Base-by-base conservation (phyloP, 2,113 vertebrate genomes). In the Oreochromis aureus region DNA sequence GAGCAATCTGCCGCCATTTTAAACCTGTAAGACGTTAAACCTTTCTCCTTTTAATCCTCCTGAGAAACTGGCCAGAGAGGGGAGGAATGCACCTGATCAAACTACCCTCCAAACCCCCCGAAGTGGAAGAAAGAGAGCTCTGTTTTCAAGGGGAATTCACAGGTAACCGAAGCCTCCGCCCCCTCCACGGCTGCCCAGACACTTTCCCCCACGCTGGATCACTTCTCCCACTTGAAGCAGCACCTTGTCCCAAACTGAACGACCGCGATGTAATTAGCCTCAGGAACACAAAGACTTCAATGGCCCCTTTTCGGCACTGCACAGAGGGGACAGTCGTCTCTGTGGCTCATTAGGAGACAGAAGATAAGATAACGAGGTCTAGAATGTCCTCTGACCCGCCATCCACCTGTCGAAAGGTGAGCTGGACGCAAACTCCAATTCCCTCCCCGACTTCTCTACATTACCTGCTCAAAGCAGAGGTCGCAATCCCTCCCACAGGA, bases 341-440 rank as follows among this genome's bases (percentile, higher is more conserved):
- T 81, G 27, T 91, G 94, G 90, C 96, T 96, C 96, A 96, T 96
- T 97, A 96, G 93, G 89, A 96, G 95, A 96, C 94, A 76, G 56
- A 85, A 93, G 94, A 94, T 96, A 92, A 96, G 95, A 96, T 96
- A 95, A 88, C 7, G 4, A 1, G 87, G 92, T 90, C 80, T 96
- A 91, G 78, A 86, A 89, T 96, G 89, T 96, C 95, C 76, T 63
- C 79, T 8, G 82, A 36, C 73, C 86, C 46, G 92, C 86, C 66
- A 32, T 61, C 88, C 96, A 97, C 96, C 95, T 96, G 96, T 85
- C 79, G 6, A 78, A 92, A 96, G 95, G 95, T 96, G 92, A 96
- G 83, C 92, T 53, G 54, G 63, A 48, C 22, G 1, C 79, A 30
- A 78, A 80, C 81, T 39, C 79, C 61, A 32, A 61, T 61, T 53